These are phyloP conservation scores for Aphidius gifuensis DNA, from an alignment of 1,140 invertebrate species.

Conservation along the genomic window DNA sequence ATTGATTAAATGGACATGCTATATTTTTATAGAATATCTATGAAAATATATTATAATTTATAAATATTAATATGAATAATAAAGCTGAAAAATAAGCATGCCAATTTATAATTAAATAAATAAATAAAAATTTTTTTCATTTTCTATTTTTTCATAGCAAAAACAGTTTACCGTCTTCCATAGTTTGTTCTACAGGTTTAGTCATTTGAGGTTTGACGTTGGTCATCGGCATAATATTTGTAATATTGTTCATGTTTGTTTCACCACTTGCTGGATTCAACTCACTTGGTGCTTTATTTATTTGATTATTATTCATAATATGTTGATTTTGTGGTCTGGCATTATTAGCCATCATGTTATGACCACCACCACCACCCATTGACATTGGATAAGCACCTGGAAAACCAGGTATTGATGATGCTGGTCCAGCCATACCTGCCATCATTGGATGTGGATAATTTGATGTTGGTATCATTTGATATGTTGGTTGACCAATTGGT, in stretches of 20 bases:
- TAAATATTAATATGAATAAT: conserved; percentile 6
- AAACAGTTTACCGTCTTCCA: conserved; percentile 60
- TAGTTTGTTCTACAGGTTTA: conserved; percentile 62
- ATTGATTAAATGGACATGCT: too few relatives aligned
- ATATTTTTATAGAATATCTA: too few relatives aligned
- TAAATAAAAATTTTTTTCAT: background rate
- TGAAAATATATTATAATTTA: background rate
- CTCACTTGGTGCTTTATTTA: conserved; percentile 75
- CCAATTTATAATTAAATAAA: background rate
- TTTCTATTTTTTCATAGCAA: conserved; percentile 41
- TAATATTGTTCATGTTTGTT: conserved; percentile 51
- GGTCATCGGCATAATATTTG: conserved; percentile 46
- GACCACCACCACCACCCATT: conserved; percentile 55
- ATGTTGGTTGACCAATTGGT: conserved; percentile 56
- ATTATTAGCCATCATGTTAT: conserved; percentile 55
- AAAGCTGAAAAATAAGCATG: background rate
- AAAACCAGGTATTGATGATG: too few relatives aligned
- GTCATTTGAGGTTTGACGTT: conserved; percentile 56
- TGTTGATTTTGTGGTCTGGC: conserved; percentile 61
- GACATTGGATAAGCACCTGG: conserved; percentile 25
- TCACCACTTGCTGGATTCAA: conserved; percentile 61
- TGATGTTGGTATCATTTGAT: conserved; percentile 47
- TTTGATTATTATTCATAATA: conserved; percentile 47
- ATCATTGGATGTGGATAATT: conserved; percentile 57
- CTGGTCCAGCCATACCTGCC: conserved; percentile 49